Percentiles rank a stretch among this genome's conserved stretches.
phyloP scores from a whole-genome alignment of 2,113 vertebrate genomes.

The Rousettus leschenaultii region DNA sequence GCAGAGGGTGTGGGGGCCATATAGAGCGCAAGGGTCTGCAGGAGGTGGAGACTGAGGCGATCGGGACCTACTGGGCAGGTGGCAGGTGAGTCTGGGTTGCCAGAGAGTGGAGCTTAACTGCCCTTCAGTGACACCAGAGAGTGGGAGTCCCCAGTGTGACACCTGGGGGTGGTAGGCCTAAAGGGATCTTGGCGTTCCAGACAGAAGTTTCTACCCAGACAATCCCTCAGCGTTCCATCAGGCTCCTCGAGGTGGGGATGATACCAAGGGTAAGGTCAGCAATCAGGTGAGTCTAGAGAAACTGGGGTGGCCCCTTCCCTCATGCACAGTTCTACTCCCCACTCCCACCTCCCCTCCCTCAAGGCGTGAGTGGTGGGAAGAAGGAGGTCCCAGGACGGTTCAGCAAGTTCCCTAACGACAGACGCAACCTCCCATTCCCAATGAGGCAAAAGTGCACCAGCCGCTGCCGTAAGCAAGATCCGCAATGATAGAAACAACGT shows the following conservation, averaged over 20 bases:
- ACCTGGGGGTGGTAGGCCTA: not conserved
- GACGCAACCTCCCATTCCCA: too few relatives aligned
- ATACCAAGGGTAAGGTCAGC: not conserved
- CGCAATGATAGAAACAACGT: too few relatives aligned
- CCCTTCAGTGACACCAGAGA: rapidly evolving
- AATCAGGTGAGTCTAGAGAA: not conserved
- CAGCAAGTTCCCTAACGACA: not conserved
- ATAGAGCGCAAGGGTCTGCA: not conserved
- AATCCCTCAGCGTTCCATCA: not conserved
- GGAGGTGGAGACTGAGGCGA: not conserved
- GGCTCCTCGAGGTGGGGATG: not conserved
- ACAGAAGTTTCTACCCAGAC: rapidly evolving
- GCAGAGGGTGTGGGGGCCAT: not conserved
- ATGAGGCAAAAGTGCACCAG: too few relatives aligned
- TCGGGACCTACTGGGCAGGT: not conserved
- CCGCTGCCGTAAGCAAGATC: too few relatives aligned
- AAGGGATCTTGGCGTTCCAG: not conserved
- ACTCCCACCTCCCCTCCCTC: not conserved
- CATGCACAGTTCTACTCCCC: too few relatives aligned
- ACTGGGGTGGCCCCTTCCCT: not conserved
- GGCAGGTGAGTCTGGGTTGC: not conserved
- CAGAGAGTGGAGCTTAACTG: not conserved
- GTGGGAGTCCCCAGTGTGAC: not conserved
- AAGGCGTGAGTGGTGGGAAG: not conserved
- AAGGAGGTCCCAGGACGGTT: not conserved